A percentile compares a stretch with the other conserved stretches of the same genome.
phyloP scores from a whole-genome alignment of 2,797 vertebrate species.

The Phylloscopus collybita region DNA sequence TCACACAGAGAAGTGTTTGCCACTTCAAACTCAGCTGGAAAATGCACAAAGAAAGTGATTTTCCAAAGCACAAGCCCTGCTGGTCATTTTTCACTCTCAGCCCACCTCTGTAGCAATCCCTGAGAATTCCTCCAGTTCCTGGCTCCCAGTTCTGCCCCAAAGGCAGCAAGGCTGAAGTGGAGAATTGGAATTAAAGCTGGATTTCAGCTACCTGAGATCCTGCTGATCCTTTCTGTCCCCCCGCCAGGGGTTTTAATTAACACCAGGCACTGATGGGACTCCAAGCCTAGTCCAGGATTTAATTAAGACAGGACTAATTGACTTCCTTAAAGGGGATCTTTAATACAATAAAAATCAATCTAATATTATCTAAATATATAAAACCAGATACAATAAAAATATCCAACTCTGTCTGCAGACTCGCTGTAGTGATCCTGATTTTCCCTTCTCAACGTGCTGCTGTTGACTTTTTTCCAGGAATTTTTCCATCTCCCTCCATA shows the following conservation, averaged over 20 bases:
- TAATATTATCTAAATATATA: neutral
- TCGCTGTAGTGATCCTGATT: neutral
- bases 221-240: neutral
- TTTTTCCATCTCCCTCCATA: neutral
- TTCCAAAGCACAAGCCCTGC: neutral
- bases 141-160: neutral
- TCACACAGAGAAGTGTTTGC: neutral
- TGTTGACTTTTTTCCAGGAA: neutral
- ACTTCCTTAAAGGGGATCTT: neutral
- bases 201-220: neutral
- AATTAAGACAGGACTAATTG: neutral
- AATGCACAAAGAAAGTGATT: neutral
- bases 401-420: neutral
- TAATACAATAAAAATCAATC: neutral
- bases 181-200: neutral
- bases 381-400: neutral
- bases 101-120: neutral
- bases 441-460: neutral
- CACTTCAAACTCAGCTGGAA: neutral
- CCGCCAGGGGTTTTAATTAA: neutral
- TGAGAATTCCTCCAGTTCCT: neutral
- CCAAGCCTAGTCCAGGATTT: neutral
- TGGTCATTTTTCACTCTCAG: neutral
- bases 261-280: neutral
- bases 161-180: neutral